A percentile compares a stretch with the other conserved stretches of the same genome.
Evolutionary conservation across 2,888 invertebrate genomes (phyloP).

Genomic region (Drosophila paucipuncta): DNA sequence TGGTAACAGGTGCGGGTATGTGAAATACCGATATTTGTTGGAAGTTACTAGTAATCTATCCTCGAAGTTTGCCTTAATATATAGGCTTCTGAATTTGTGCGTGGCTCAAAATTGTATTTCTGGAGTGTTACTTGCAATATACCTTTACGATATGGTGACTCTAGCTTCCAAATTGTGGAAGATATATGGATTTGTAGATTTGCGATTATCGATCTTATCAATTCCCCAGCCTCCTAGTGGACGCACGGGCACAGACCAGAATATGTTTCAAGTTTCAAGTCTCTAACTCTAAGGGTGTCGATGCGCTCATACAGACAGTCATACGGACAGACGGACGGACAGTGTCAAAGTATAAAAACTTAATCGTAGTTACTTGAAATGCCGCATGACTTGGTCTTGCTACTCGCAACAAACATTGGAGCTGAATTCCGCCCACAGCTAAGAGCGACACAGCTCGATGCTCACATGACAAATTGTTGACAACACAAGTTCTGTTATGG

Average conservation of each 20-base stretch:
- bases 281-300: not conserved
- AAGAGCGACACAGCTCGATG: constrained; percentile 34
- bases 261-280: not conserved
- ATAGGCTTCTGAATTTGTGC: not conserved
- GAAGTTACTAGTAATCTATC: not conserved
- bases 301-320: not conserved
- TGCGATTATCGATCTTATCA: not conserved
- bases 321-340: not conserved
- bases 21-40: not conserved
- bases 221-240: not conserved
- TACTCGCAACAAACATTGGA: not conserved
- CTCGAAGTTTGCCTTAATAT: not conserved
- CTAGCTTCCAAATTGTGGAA: not conserved
- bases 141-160: not conserved
- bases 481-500: constrained; percentile 49
- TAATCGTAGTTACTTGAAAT: not conserved
- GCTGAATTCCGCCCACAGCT: constrained; percentile 21
- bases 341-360: not conserved
- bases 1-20: not conserved
- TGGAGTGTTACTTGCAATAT: not conserved
- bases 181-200: not conserved
- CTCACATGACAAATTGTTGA: constrained; percentile 75
- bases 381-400: not conserved
- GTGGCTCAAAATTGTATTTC: not conserved
- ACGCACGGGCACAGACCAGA: not conserved